These are phyloP conservation scores for Pelobates fuscus DNA, from an alignment of 2,113 vertebrate genomes.

Conservation along the genomic window DNA sequence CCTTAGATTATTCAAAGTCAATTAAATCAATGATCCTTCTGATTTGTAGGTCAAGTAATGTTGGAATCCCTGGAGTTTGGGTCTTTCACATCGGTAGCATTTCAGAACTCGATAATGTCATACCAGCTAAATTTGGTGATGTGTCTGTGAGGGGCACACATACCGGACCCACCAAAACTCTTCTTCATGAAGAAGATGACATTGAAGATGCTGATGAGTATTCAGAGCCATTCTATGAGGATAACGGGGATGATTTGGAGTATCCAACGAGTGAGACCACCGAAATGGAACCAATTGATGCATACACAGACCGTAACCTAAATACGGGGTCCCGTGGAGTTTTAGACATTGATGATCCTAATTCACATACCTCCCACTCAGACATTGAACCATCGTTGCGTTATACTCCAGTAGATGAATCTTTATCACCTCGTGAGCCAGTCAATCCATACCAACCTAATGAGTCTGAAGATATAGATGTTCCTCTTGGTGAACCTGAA, in stretches of 20 bases:
- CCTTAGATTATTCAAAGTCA: background rate
- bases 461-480: background rate
- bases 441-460: background rate
- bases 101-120: slow-evolving; percentile 72
- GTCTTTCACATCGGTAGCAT: slow-evolving; percentile 83
- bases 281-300: background rate
- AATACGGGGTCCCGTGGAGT: background rate
- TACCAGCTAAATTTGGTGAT: slow-evolving; percentile 61
- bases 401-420: background rate
- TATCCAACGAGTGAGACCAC: slow-evolving; percentile 53
- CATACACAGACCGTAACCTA: background rate
- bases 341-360: background rate
- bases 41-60: slow-evolving; percentile 79
- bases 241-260: slow-evolving; percentile 61
- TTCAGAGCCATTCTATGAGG: slow-evolving; percentile 53
- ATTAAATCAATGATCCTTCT: background rate
- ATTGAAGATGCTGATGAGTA: slow-evolving; percentile 47
- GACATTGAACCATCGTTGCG: slow-evolving; percentile 48
- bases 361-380: background rate
- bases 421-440: background rate
- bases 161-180: slow-evolving; percentile 46
- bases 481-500: background rate
- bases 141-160: slow-evolving; percentile 13
- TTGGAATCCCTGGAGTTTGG: slow-evolving; percentile 84
- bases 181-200: slow-evolving; percentile 61